Base-by-base conservation (phyloP, 2,888 invertebrate species). In the Globia sparganii region DNA sequence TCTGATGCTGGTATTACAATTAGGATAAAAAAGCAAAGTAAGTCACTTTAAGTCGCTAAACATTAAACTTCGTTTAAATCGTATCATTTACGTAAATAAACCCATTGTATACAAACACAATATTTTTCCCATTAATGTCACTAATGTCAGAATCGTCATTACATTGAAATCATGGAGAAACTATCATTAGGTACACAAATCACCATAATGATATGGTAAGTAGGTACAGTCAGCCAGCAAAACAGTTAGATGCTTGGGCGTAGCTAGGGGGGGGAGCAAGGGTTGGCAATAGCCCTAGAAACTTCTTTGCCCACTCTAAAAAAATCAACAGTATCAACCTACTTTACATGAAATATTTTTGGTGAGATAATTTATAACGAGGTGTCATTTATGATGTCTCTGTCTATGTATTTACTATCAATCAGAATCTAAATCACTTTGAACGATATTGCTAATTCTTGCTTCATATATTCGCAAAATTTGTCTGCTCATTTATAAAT, bases 81-180 rank as follows among this genome's bases (percentile, higher is more conserved):
- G 18, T 25, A 43, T 21, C 4, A 40, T 43, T 46, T n/a, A 59
- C 40, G 25, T 61, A 65, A 58, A 79, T 43, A 53, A 34, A 58
- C 13, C 34, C 15, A 58, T 71, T 81, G 62, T 56, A 66, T 56
- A 53, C 28, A 75, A 77, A 69, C 37, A 40, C 59, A 34, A 49
- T 34, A 0, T 46, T 76, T 71, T 72, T 25, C 75, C 37, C 79
- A 61, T 56, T 56, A 71, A 15, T 64, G 72, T 79, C 79, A 61
- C 49, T 56, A 71, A 15, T 64, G 72, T 79, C 71, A 79, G 59
- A 71, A 71, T 59, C 66, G 3, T 77, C 76, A 80, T 83, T 80
- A 83, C 65, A 75, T 76, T 76, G 34, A 43, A 79, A 73, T 84
- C 43, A 73, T 40, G 61, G 72, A 80, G 82, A 84, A 80, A 84